Conservation (phyloP, 2,888 invertebrate genomes). For the Eupithecia dodoneata region DNA sequence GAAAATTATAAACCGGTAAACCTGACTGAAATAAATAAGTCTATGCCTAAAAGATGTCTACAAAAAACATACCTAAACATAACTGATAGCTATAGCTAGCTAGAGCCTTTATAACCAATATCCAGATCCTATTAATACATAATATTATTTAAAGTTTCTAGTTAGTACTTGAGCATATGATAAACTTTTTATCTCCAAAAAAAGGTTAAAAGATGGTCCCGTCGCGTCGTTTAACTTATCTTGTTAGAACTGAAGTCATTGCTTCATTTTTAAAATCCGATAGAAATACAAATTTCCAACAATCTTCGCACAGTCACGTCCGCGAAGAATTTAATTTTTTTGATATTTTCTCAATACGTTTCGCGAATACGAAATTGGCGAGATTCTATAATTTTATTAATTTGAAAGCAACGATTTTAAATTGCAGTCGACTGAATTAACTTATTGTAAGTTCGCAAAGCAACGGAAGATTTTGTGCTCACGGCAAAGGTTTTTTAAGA, state of each 20-base stretch:
- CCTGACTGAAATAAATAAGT: not conserved
- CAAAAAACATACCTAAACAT: not conserved
- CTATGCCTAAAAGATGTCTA: not conserved
- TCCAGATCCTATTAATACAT: not conserved
- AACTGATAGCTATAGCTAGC: not conserved
- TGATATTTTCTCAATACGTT: constrained; percentile 21
- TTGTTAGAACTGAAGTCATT: not conserved
- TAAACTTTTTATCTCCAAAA: too few relatives aligned
- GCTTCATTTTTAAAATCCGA: constrained; percentile 1
- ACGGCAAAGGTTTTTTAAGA: too few relatives aligned
- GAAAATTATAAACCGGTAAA: not conserved
- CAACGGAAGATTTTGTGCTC: not conserved
- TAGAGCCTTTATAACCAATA: not conserved
- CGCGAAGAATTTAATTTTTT: constrained; percentile 22
- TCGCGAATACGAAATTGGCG: constrained; percentile 1
- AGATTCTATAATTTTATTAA: constrained; percentile 1
- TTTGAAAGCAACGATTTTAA: constrained; percentile 6
- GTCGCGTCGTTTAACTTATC: not conserved
- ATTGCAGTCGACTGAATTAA: not conserved
- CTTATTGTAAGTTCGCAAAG: not conserved
- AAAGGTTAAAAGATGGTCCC: too few relatives aligned
- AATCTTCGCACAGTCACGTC: not conserved
- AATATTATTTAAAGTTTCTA: not conserved
- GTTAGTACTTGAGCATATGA: not conserved
- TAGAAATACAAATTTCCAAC: not conserved